Evolutionary conservation across 2,888 invertebrate species (phyloP).

Genomic region (Sisyra nigra): DNA sequence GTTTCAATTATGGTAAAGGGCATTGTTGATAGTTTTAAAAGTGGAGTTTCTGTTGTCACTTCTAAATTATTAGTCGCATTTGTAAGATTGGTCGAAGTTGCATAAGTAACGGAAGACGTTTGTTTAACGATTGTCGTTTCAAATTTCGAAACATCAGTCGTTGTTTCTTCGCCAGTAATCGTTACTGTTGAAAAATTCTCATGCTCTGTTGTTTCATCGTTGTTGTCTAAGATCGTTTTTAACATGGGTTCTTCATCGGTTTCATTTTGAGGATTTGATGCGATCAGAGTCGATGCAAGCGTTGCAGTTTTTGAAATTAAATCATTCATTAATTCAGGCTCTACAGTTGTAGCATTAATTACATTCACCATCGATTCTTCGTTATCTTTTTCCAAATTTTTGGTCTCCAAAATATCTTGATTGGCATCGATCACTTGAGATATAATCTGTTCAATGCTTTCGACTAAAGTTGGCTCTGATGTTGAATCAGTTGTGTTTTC

Average conservation of each 20-base stretch:
- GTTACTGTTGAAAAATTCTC: not conserved
- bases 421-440: conserved; percentile 19
- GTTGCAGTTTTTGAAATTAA: conserved; percentile 17
- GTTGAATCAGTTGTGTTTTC: conserved; percentile 9
- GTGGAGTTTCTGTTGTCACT: conserved; percentile 8
- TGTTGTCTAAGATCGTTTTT: not conserved
- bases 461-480: conserved; percentile 19
- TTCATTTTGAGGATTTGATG: conserved; percentile 5
- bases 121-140: conserved; percentile 3
- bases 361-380: not conserved
- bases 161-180: not conserved
- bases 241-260: conserved; percentile 5
- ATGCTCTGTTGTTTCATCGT: not conserved
- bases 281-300: conserved; percentile 14
- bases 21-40: conserved; percentile 3
- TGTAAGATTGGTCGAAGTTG: not conserved
- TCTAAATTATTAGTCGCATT: conserved; percentile 9
- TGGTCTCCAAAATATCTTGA: conserved; percentile 14
- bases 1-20: conserved; percentile 1
- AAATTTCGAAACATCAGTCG: conserved; percentile 14
- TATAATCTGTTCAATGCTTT: conserved; percentile 22
- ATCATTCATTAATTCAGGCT: conserved; percentile 14
- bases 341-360: conserved; percentile 13
- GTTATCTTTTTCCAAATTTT: conserved; percentile 4
- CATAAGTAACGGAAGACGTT: not conserved